phyloP scores from a whole-genome alignment of 2,113 vertebrate species.

The Gyps fulvus region DNA sequence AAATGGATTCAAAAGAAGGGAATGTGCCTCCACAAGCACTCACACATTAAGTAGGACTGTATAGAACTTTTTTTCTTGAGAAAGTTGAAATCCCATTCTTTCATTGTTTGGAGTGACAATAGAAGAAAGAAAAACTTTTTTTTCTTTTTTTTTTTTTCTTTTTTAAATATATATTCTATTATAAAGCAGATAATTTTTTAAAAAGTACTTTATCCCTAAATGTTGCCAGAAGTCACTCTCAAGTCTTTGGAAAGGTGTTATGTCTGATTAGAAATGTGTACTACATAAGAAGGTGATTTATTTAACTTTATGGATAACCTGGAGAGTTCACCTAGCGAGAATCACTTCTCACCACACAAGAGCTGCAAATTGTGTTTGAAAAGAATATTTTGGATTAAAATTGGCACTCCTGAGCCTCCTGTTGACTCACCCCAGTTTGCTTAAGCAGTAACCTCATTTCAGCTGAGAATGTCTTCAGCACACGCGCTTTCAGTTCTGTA shows the following conservation, averaged over 20 bases:
- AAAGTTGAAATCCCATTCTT: not conserved
- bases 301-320: not conserved
- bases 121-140: not conserved
- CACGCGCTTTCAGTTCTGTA: not conserved
- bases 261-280: not conserved
- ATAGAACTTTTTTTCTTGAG: not conserved
- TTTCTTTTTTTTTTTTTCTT: not conserved
- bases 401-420: not conserved
- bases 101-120: not conserved
- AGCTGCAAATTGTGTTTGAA: constrained; percentile 38
- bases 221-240: not conserved
- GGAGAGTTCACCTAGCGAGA: not conserved
- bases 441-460: not conserved
- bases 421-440: not conserved
- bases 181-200: not conserved
- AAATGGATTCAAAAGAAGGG: not conserved
- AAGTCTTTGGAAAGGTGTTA: not conserved
- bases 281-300: not conserved
- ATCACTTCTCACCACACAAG: constrained; percentile 11
- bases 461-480: not conserved
- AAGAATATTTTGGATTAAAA: constrained; percentile 4
- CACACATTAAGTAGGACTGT: not conserved
- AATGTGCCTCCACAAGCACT: not conserved
- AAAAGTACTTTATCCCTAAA: not conserved
- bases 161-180: not conserved